Evolutionary conservation across 1,140 invertebrate genomes (phyloP).

Genomic region (Scaptomyza hsui): DNA sequence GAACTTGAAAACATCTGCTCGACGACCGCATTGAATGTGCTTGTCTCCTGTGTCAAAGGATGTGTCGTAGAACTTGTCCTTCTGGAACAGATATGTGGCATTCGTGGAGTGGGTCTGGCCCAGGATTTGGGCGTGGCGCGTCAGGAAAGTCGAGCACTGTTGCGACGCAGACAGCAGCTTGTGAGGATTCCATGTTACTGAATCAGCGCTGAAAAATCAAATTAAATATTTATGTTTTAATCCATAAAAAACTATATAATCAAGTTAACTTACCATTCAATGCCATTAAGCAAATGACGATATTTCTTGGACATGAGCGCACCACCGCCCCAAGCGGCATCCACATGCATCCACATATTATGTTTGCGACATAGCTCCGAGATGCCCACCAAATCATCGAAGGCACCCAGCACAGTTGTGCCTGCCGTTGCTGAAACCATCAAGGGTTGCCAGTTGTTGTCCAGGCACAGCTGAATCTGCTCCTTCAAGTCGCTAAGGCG

Average conservation of each 20-base stretch:
- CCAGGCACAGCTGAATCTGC: conserved; percentile 88
- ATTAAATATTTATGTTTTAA: not conserved
- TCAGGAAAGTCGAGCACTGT: conserved; percentile 97
- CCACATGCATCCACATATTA: conserved; percentile 96
- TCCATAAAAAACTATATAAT: not conserved
- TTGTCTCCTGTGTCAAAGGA: conserved; percentile 96
- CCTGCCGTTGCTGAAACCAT: conserved; percentile 96
- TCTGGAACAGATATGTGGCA: conserved; percentile 96
- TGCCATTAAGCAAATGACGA: conserved; percentile 90
- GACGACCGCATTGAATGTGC: conserved; percentile 94
- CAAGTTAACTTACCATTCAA: conserved; percentile 88
- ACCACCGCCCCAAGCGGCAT: conserved; percentile 97
- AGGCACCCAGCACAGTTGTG: conserved; percentile 91
- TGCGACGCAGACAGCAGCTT: conserved; percentile 98
- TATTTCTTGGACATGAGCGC: conserved; percentile 93
- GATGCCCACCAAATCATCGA: conserved; percentile 93
- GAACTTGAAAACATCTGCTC: conserved; percentile 97
- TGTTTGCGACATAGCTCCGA: conserved; percentile 92
- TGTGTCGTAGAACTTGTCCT: conserved; percentile 98
- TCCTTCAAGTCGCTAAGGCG: conserved; percentile 88
- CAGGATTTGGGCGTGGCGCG: conserved; percentile 88
- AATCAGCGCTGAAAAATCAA: conserved; percentile 91
- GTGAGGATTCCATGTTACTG: conserved; percentile 99
- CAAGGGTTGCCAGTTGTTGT: conserved; percentile 90
- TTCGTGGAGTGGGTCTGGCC: conserved; percentile 88